Percentiles rank a stretch among this genome's conserved stretches.
phyloP scores from a whole-genome alignment of 92 coral and sea anemone species.

The Epizoanthus scotinus region DNA sequence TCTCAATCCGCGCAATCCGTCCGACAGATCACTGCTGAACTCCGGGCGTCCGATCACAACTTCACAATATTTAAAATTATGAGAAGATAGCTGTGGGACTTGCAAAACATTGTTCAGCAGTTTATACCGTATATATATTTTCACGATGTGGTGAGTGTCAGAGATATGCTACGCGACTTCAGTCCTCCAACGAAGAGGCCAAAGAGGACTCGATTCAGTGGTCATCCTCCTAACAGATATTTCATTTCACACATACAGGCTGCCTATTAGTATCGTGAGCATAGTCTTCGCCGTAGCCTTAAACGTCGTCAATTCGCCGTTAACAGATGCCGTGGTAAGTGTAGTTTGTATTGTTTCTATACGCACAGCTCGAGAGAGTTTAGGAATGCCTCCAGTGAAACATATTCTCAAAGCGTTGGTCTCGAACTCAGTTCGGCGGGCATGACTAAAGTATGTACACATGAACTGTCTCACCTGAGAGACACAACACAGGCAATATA shows the following conservation, averaged over 20 bases:
- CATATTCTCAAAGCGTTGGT: background rate
- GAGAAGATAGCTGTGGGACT: constrained; percentile 29
- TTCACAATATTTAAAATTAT: constrained; percentile 34
- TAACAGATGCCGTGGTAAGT: constrained; percentile 62
- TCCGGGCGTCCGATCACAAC: constrained; percentile 57
- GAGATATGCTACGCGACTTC: background rate
- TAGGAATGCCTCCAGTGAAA: background rate
- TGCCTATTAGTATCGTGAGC: constrained; percentile 51
- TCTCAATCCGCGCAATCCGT: constrained; percentile 70
- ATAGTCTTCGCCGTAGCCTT: constrained; percentile 33
- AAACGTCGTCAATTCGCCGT: constrained; percentile 40
- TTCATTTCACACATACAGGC: constrained; percentile 42
- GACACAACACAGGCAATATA: background rate
- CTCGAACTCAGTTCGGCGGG: background rate
- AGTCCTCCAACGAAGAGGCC: background rate
- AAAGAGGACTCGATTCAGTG: background rate
- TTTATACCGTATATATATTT: constrained; percentile 16
- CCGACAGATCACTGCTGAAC: constrained; percentile 58
- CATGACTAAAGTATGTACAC: background rate
- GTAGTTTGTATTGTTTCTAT: background rate
- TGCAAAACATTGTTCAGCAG: background rate
- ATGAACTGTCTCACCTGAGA: background rate
- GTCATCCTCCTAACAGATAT: background rate
- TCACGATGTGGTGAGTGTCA: constrained; percentile 39
- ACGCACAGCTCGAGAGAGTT: constrained; percentile 9